These are phyloP conservation scores for Halyomorpha halys DNA, from an alignment of 1,140 invertebrate species.

Conservation along the genomic window DNA sequence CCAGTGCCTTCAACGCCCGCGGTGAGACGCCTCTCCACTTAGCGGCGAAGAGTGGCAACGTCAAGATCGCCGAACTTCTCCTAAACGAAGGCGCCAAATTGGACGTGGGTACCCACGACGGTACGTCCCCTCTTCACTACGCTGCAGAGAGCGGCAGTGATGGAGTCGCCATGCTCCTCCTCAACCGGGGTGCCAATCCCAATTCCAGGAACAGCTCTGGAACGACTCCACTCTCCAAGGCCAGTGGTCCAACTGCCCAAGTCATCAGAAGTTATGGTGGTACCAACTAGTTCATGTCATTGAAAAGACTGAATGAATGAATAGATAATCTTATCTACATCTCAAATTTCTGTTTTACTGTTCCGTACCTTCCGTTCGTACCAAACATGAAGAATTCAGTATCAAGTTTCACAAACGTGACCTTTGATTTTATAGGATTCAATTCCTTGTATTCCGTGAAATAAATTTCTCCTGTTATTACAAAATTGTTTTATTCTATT, in stretches of 20 bases:
- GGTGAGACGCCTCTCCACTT: background rate
- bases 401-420: too few relatives aligned
- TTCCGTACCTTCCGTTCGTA: background rate
- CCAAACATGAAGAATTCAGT: background rate
- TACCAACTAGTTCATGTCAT: too few relatives aligned
- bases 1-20: background rate
- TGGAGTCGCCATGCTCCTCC: background rate
- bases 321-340: background rate
- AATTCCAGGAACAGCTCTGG: constrained; percentile 3
- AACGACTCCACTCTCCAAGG: background rate
- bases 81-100: background rate
- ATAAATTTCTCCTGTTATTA: too few relatives aligned
- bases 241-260: background rate
- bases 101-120: background rate
- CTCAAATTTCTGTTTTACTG: background rate
- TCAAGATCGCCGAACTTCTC: too few relatives aligned
- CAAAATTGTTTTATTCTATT: too few relatives aligned
- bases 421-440: too few relatives aligned
- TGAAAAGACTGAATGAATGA: background rate
- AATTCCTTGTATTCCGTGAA: too few relatives aligned
- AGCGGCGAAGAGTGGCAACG: background rate
- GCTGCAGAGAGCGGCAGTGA: background rate
- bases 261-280: background rate
- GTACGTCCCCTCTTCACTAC: background rate
- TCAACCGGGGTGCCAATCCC: background rate